Conservation (phyloP, 2,888 invertebrate genomes). For the Dusona sp. region DNA sequence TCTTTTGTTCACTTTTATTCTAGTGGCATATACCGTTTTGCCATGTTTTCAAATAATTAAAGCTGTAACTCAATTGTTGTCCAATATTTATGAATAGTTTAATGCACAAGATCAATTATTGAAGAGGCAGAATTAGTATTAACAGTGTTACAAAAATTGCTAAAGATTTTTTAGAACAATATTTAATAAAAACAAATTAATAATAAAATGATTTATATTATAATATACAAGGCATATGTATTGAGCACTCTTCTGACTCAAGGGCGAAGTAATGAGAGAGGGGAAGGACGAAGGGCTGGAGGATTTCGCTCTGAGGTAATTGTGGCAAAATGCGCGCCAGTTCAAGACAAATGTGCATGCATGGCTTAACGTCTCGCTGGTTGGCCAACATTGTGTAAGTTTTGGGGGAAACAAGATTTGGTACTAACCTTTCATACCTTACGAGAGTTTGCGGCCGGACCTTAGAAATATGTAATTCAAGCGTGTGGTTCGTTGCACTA, state of each 20-base stretch:
- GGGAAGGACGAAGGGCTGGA: neutral
- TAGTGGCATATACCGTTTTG: neutral
- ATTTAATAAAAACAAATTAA: neutral
- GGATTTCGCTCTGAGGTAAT: slow-evolving; percentile 38
- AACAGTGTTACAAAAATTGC: neutral
- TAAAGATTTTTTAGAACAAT: neutral
- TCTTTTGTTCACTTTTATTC: neutral
- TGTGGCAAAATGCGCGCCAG: slow-evolving; percentile 31
- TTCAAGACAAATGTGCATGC: slow-evolving; percentile 43
- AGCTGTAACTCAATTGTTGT: neutral
- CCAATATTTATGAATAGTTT: too few relatives aligned
- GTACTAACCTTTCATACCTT: slow-evolving; percentile 71
- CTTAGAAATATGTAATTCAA: slow-evolving; percentile 78
- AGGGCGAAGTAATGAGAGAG: neutral
- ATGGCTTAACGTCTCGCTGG: slow-evolving; percentile 32
- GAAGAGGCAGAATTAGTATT: too few relatives aligned
- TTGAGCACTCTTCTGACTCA: neutral
- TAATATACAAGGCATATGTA: neutral
- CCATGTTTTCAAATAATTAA: neutral
- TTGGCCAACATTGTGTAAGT: slow-evolving; percentile 52
- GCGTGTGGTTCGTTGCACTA: slow-evolving; percentile 71
- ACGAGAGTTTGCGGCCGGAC: slow-evolving; percentile 79
- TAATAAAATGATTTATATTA: neutral
- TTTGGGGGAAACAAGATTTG: slow-evolving; percentile 59
- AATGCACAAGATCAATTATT: neutral